phyloP scores from a whole-genome alignment of 2,113 vertebrate genomes.

The Capricornis sumatraensis region DNA sequence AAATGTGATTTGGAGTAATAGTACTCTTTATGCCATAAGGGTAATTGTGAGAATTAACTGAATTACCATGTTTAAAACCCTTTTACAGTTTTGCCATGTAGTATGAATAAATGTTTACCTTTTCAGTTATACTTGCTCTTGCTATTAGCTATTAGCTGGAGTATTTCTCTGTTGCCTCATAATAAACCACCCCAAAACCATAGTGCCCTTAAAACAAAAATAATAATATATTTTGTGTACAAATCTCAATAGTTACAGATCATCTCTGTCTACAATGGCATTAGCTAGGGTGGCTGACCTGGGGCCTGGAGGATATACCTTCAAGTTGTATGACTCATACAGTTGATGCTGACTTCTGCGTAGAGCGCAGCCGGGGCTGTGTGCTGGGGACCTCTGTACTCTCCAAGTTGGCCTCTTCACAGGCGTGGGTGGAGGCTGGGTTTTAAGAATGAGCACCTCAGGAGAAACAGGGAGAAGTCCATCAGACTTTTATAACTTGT shows the following conservation, averaged over 20 bases:
- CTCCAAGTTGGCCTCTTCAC: background rate
- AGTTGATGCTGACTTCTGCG: background rate
- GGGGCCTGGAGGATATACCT: background rate
- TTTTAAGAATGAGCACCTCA: background rate
- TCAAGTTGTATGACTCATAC: background rate
- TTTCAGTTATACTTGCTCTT: background rate
- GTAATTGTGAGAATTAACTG: background rate
- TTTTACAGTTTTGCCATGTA: background rate
- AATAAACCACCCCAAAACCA: background rate
- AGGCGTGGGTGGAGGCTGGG: background rate
- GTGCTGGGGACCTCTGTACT: background rate
- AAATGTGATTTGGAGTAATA: background rate
- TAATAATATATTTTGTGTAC: background rate
- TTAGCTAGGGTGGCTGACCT: background rate
- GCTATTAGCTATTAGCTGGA: background rate
- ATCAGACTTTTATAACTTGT: background rate
- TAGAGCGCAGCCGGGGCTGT: background rate
- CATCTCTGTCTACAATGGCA: background rate
- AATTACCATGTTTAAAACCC: background rate
- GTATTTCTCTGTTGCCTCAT: background rate
- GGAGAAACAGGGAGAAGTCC: background rate
- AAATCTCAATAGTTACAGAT: background rate
- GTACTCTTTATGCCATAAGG: background rate
- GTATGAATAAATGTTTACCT: background rate
- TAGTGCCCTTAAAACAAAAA: background rate